Percentiles rank a stretch among this genome's conserved stretches.
Conservation (phyloP, 2,113 vertebrate genomes). For the Agapornis roseicollis region DNA sequence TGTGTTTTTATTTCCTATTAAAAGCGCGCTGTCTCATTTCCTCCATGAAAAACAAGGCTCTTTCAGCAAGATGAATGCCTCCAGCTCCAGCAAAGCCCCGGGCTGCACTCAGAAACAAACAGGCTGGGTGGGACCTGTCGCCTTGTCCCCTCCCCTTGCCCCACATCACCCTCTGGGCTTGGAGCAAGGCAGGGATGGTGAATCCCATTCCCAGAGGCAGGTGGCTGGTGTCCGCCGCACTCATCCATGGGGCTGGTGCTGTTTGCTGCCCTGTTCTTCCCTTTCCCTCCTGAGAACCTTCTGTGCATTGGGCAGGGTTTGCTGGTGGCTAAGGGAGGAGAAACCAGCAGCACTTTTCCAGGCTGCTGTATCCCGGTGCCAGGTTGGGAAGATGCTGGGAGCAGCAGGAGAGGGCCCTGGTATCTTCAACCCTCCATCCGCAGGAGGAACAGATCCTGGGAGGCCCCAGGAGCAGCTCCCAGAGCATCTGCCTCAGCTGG, state of each 20-base stretch:
- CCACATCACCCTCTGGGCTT: neutral
- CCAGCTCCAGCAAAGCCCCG: neutral
- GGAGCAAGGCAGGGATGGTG: neutral
- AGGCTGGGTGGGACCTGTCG: neutral
- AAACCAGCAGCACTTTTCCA: neutral
- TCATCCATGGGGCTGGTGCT: neutral
- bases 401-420: neutral
- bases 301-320: neutral
- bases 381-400: neutral
- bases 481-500: slow-evolving; percentile 5
- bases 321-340: neutral
- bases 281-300: neutral
- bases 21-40: slow-evolving; percentile 23
- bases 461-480: neutral
- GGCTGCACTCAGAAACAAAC: neutral
- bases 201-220: neutral
- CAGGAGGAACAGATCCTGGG: neutral
- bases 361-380: neutral
- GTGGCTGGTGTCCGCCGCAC: neutral
- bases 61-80: neutral
- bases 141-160: neutral
- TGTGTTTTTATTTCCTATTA: slow-evolving; percentile 59
- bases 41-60: slow-evolving; percentile 44
- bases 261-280: neutral
- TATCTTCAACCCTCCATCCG: neutral